Base-by-base conservation (phyloP, 2,888 invertebrate genomes). In the Netelia melanura region DNA sequence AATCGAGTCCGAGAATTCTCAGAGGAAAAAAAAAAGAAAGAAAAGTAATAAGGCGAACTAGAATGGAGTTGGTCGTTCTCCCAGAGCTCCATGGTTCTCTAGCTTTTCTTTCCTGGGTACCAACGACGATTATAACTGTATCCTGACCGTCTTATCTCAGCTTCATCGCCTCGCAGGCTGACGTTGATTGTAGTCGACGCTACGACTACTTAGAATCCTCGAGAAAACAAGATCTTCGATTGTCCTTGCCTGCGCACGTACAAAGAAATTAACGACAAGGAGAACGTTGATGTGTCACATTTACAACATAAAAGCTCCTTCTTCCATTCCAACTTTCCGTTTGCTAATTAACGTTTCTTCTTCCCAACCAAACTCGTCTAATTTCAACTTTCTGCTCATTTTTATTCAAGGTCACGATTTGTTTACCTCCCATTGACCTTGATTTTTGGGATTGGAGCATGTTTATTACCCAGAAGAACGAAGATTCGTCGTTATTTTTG, bases 101-200 rank as follows among this genome's bases (percentile, higher is more conserved):
- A 68, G 78, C 62, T 58, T 78, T 67, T 21, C 25, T 43, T n/a
- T 61, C 30, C 67, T 11, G 14, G 9, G 38, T 25, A 48, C 21
- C 21, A 21, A 21, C 21, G 21, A 48, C 68, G n/a, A 25, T 70
- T 70, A 25, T 70, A 78, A 78, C 78, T 61, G 78, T 78, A 52
- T 17, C 62, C 70, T 78, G 78, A 78, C 68, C 78, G 61, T 70
- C 62, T 70, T 78, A 70, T 70, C 78, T 70, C 48, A 6, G 61
- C 52, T 17, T 61, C 61, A 78, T 78, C 78, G 30, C 58, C 30
- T 44, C 44, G 17, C 48, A 58, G 21, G 58, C 48, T 56, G 14
- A 11, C 56, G 14, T 14, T 48, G 38, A 61, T 78, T 25, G 67
- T 52, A 30, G 11, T 67, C 38, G 25, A 3, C 6, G 2, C 38